A percentile compares a stretch with the other conserved stretches of the same genome.
Evolutionary conservation across 2,797 vertebrate genomes (phyloP).

Genomic region (Protosalanx chinensis): DNA sequence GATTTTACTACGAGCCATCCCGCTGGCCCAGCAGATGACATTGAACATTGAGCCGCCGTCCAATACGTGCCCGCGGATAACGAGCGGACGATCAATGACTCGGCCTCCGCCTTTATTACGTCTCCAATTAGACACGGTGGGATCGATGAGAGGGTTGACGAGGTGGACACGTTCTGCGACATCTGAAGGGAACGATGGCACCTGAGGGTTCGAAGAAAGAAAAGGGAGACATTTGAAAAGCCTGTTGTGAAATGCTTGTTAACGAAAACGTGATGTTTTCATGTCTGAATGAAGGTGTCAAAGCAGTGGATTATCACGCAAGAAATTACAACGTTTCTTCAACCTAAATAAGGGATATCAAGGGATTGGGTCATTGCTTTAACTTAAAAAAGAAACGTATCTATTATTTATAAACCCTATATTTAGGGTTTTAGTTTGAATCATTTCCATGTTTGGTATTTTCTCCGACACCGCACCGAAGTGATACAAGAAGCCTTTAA

Average conservation of each 20-base stretch:
- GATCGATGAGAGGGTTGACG: conserved; percentile 51
- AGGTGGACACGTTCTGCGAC: conserved; percentile 31
- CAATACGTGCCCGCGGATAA: conserved; percentile 49
- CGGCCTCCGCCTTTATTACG: conserved; percentile 60
- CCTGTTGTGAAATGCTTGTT: no score
- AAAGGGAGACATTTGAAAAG: neutral
- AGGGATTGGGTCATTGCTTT: no score
- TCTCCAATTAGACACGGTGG: conserved; percentile 45
- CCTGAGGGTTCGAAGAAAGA: neutral
- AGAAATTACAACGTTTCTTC: no score
- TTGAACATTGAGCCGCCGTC: conserved; percentile 44
- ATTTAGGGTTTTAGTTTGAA: no score
- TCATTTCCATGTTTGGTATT: no score
- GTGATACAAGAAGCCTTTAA: conserved; percentile 33
- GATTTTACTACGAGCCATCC: conserved; percentile 29
- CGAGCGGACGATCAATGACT: conserved; percentile 54
- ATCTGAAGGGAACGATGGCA: neutral
- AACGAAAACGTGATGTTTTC: no score
- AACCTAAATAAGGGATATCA: no score
- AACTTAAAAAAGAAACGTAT: no score
- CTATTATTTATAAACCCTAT: no score
- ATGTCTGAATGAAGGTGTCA: no score
- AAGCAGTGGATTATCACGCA: no score
- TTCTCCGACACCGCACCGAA: conserved; percentile 39
- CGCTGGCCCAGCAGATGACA: conserved; percentile 31